Conservation (phyloP, 2,797 vertebrate species). For the Enteromius afrohamiltoni region DNA sequence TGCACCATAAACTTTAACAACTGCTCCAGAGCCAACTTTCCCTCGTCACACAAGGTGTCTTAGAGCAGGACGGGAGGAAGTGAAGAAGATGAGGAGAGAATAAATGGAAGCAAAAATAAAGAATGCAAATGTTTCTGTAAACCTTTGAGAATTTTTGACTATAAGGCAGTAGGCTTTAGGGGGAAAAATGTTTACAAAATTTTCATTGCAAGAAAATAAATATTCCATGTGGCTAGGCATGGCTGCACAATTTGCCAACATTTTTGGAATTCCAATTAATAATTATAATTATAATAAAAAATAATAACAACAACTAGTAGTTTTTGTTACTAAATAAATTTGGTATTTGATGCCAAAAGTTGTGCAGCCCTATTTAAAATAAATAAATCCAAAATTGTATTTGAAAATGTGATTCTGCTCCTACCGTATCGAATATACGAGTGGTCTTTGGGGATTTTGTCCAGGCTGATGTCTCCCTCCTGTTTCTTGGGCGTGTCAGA, state of each 20-base stretch:
- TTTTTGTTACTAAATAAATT: not conserved
- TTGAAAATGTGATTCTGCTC: not conserved
- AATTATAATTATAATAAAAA: not conserved
- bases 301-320: no score
- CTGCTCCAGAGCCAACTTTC: constrained; percentile 87
- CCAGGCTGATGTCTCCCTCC: constrained; percentile 91
- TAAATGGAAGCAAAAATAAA: not conserved
- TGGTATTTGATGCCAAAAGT: no score
- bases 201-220: not conserved
- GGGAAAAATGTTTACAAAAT: not conserved
- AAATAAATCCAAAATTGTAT: not conserved
- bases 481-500: constrained; percentile 90
- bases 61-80: not conserved
- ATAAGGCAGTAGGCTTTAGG: not conserved
- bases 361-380: not conserved
- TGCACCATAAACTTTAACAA: constrained; percentile 97
- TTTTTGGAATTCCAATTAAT: no score
- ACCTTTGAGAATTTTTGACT: not conserved
- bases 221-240: not conserved
- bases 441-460: constrained; percentile 90
- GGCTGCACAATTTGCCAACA: not conserved
- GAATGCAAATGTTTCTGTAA: not conserved
- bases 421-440: constrained; percentile 88
- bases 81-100: not conserved
- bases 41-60: constrained; percentile 87